Conservation (phyloP, 2,113 vertebrate species). For the Phodopus roborovskii region DNA sequence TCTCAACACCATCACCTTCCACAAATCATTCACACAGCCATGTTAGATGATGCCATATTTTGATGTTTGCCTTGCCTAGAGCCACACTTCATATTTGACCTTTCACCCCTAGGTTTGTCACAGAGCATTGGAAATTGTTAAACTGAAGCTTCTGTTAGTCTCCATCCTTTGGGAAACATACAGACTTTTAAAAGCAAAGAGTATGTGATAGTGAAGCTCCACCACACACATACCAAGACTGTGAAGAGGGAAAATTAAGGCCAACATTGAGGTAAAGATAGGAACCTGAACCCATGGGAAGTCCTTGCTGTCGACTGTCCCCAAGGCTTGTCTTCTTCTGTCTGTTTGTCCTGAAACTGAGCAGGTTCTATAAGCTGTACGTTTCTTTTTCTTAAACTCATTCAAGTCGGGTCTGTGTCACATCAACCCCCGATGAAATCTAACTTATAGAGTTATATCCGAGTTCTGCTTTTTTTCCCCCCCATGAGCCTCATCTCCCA, state of each 20-base stretch:
- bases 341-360: constrained; percentile 5
- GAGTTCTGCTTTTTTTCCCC: background rate
- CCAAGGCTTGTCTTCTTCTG: background rate
- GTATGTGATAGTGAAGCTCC: background rate
- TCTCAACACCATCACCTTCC: background rate
- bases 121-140: background rate
- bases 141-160: background rate
- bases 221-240: background rate
- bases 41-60: background rate
- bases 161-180: background rate
- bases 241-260: background rate
- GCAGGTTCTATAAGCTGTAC: background rate
- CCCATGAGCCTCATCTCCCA: background rate
- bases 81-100: background rate
- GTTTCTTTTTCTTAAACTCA: background rate
- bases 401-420: background rate
- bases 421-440: background rate
- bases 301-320: background rate
- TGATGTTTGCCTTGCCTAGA: background rate
- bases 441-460: background rate
- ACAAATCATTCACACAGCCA: background rate
- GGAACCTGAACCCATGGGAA: background rate
- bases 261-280: background rate
- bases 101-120: background rate
- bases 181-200: background rate